Percentiles rank a stretch among this genome's conserved stretches.
Evolutionary conservation across 2,888 invertebrate genomes (phyloP).

Genomic region (Nasonia oneida): DNA sequence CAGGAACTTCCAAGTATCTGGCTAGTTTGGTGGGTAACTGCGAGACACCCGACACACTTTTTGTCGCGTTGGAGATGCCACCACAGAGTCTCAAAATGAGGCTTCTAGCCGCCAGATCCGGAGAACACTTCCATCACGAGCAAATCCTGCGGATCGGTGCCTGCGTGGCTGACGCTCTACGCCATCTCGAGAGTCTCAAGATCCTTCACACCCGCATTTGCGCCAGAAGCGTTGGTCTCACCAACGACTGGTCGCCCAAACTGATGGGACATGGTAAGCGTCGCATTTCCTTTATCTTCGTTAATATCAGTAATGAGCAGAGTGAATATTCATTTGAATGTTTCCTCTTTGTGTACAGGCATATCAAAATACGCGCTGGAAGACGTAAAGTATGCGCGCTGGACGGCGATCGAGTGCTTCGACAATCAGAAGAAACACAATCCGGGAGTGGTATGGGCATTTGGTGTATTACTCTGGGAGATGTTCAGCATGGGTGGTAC

Average conservation of each 20-base stretch:
- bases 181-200: slow-evolving; percentile 79
- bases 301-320: not conserved
- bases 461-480: slow-evolving; percentile 91
- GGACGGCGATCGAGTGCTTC: slow-evolving; percentile 90
- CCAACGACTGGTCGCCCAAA: slow-evolving; percentile 85
- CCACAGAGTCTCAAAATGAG: slow-evolving; percentile 86
- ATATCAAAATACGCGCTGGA: slow-evolving; percentile 85
- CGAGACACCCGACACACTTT: slow-evolving; percentile 87
- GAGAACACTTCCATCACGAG: slow-evolving; percentile 73
- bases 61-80: slow-evolving; percentile 87
- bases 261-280: slow-evolving; percentile 84
- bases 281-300: not conserved
- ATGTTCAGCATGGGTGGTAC: slow-evolving; percentile 89
- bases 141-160: slow-evolving; percentile 78
- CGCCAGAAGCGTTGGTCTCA: slow-evolving; percentile 86
- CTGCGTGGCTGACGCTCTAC: slow-evolving; percentile 79
- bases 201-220: slow-evolving; percentile 88
- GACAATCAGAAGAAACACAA: slow-evolving; percentile 84
- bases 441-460: slow-evolving; percentile 92
- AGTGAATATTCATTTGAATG: not conserved
- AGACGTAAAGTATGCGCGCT: slow-evolving; percentile 87
- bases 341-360: slow-evolving; percentile 70
- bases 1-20: slow-evolving; percentile 86
- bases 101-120: slow-evolving; percentile 78
- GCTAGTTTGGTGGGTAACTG: slow-evolving; percentile 89